Evolutionary conservation across 2,113 vertebrate species (phyloP).

Genomic region (Hyperoodon ampullatus): DNA sequence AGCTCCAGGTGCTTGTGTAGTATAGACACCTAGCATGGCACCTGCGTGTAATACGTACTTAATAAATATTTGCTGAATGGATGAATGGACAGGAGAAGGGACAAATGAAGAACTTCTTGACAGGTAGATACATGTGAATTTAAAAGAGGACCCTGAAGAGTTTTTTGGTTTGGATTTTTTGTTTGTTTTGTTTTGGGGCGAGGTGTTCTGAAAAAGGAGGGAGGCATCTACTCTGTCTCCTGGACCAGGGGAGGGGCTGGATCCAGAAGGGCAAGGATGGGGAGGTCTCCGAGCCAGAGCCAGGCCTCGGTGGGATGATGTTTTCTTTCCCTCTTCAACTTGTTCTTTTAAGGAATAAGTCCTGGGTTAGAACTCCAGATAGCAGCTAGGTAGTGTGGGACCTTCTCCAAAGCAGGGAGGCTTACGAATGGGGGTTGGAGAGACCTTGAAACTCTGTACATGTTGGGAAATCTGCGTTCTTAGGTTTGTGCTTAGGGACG

Average conservation of each 20-base stretch:
- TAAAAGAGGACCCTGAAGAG: not conserved
- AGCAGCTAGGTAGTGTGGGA: not conserved
- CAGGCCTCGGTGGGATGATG: accelerated
- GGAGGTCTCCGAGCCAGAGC: not conserved
- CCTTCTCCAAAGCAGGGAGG: not conserved
- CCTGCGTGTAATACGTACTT: not conserved
- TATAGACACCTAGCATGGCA: accelerated
- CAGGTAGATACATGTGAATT: not conserved
- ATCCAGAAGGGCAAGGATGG: not conserved
- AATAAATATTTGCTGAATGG: not conserved
- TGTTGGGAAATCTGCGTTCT: not conserved
- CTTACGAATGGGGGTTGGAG: not conserved
- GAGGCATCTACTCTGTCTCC: not conserved
- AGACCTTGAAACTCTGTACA: not conserved
- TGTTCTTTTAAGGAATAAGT: not conserved
- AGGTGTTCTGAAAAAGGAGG: not conserved
- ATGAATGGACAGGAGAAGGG: not conserved
- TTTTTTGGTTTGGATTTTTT: not conserved
- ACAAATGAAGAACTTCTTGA: not conserved
- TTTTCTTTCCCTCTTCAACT: not conserved
- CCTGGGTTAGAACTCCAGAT: not conserved
- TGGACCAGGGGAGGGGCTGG: not conserved
- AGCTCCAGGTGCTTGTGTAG: not conserved
- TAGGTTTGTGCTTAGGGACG: not conserved
- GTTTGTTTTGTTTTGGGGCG: not conserved